These are phyloP conservation scores for Oreochromis grahami DNA, from an alignment of 2,797 vertebrate species.

Conservation along the genomic window DNA sequence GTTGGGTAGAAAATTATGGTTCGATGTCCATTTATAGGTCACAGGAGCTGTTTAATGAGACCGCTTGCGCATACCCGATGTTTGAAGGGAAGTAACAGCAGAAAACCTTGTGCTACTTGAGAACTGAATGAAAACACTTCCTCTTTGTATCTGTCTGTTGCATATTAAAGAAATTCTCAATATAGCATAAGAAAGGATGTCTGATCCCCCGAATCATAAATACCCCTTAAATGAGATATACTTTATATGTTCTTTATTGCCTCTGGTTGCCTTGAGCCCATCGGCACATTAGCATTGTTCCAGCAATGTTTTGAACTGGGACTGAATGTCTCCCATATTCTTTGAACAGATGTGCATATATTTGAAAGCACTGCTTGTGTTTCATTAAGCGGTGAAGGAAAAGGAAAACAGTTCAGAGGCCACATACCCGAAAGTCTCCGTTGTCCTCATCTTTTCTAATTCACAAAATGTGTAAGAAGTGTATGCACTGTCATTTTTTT, in stretches of 20 bases:
- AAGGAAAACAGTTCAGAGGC: neutral
- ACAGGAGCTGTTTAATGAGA: neutral
- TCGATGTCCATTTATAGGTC: neutral
- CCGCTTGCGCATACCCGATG: neutral
- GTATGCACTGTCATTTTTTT: slow-evolving; percentile 10
- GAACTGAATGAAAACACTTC: neutral
- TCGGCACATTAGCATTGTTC: neutral
- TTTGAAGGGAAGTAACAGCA: neutral
- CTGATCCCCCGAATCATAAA: neutral
- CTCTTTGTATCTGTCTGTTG: neutral
- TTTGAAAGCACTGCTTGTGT: neutral
- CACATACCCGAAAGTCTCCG: neutral
- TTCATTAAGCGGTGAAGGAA: neutral
- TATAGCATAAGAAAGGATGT: neutral
- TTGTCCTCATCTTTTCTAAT: neutral
- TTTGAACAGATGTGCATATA: neutral
- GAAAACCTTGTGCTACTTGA: neutral
- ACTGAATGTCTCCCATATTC: neutral
- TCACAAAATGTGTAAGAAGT: neutral
- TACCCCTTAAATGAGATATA: neutral
- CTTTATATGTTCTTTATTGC: neutral
- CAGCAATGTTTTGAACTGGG: neutral
- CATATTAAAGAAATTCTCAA: neutral
- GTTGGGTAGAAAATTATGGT: neutral
- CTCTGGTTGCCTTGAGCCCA: neutral